These are phyloP conservation scores for Prunella strophiata DNA, from an alignment of 2,797 vertebrate species.

Conservation along the genomic window DNA sequence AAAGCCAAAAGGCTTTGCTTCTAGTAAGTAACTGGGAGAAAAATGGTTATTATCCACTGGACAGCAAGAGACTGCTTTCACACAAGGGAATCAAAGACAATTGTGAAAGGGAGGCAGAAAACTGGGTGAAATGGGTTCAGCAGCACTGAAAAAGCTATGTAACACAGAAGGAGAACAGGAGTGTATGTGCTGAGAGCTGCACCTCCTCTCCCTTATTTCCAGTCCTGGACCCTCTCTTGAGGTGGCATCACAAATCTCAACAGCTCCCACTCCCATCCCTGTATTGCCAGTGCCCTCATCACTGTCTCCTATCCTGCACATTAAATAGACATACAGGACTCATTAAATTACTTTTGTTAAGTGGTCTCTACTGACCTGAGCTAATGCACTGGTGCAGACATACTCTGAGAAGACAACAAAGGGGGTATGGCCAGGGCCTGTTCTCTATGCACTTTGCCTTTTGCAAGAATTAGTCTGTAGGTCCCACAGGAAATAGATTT, in stretches of 20 bases:
- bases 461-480: background rate
- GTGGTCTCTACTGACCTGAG: background rate
- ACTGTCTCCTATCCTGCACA: background rate
- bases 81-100: background rate
- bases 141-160: background rate
- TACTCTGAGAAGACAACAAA: background rate
- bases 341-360: background rate
- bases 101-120: background rate
- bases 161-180: background rate
- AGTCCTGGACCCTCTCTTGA: background rate
- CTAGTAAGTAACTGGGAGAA: background rate
- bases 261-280: background rate
- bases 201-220: background rate
- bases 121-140: background rate
- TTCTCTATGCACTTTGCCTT: background rate
- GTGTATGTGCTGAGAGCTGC: background rate
- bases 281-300: background rate
- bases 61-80: background rate
- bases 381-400: background rate
- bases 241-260: background rate
- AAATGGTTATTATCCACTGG: background rate
- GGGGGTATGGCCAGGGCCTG: background rate
- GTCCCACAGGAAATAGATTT: background rate
- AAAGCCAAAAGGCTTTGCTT: background rate
- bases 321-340: background rate